Evolutionary conservation across 2,888 invertebrate species (phyloP).

Genomic region (Leucozona laternaria): DNA sequence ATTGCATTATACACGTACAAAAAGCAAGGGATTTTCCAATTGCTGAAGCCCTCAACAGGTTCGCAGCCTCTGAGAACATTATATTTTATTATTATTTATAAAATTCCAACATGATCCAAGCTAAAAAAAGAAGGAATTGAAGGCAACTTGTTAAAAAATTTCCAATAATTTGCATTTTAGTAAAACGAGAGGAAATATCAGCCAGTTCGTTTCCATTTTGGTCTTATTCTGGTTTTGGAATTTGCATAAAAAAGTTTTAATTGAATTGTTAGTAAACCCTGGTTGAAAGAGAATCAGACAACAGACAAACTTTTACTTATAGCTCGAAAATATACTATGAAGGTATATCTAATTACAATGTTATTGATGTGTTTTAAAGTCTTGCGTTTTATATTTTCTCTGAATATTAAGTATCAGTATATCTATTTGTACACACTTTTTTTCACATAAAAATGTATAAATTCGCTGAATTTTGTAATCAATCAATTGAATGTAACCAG

Average conservation of each 20-base stretch:
- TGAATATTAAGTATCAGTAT: not conserved
- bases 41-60: conserved; percentile 45
- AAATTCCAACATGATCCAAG: conserved; percentile 47
- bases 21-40: conserved; percentile 11
- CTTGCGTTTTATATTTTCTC: not conserved
- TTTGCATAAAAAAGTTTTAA: conserved; percentile 66
- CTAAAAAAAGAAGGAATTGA: conserved; percentile 5
- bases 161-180: conserved; percentile 64
- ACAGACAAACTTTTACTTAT: conserved; percentile 39
- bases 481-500: too few species aligned
- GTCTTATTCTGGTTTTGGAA: conserved; percentile 51
- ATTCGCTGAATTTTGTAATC: too few species aligned
- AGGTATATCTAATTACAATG: not conserved
- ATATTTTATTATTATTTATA: conserved; percentile 68
- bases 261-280: conserved; percentile 57
- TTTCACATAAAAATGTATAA: too few species aligned
- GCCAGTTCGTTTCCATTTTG: conserved; percentile 36
- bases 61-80: conserved; percentile 12
- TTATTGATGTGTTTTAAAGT: not conserved
- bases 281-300: conserved; percentile 26
- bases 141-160: conserved; percentile 35
- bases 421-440: too few species aligned
- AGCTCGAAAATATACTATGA: not conserved
- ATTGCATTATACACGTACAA: conserved; percentile 30
- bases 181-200: conserved; percentile 25